Evolutionary conservation across 2,888 invertebrate genomes (phyloP).

Genomic region (Leucophenga maculata): DNA sequence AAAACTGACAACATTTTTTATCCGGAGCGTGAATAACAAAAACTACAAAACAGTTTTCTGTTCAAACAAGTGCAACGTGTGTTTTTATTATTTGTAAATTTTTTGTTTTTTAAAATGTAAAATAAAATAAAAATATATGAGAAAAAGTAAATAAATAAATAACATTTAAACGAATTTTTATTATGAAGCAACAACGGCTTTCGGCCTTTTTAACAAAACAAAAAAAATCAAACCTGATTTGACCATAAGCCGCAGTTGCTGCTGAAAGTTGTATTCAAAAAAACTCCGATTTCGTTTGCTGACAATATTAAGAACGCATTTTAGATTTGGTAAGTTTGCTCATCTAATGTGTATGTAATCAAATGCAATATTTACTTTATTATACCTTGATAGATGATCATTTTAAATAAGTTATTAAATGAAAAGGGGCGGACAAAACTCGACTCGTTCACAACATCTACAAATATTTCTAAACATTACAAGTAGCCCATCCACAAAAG

Average conservation of each 20-base stretch:
- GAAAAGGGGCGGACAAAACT: too few relatives aligned
- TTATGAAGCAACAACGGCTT: too few relatives aligned
- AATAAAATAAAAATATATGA: neutral
- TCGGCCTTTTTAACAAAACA: neutral
- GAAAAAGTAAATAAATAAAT: neutral
- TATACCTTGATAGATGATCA: too few relatives aligned
- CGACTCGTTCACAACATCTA: too few relatives aligned
- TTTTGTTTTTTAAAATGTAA: neutral
- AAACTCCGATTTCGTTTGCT: slow-evolving; percentile 2
- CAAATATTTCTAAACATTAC: too few relatives aligned
- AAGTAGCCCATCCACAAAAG: too few relatives aligned
- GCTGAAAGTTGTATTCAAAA: neutral
- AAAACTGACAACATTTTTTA: too few relatives aligned
- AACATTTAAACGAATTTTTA: neutral
- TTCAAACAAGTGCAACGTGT: neutral
- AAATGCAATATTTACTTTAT: too few relatives aligned
- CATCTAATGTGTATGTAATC: too few relatives aligned
- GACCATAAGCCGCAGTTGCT: neutral
- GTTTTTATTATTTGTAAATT: neutral
- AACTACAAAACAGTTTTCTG: neutral
- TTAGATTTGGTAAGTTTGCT: neutral
- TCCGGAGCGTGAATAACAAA: neutral
- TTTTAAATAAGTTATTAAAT: too few relatives aligned
- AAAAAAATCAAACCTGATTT: slow-evolving; percentile 1
- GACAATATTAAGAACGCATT: neutral